A percentile compares a stretch with the other conserved stretches of the same genome.
Evolutionary conservation across 2,797 vertebrate genomes (phyloP).

Genomic region (Threskiornis aethiopicus): DNA sequence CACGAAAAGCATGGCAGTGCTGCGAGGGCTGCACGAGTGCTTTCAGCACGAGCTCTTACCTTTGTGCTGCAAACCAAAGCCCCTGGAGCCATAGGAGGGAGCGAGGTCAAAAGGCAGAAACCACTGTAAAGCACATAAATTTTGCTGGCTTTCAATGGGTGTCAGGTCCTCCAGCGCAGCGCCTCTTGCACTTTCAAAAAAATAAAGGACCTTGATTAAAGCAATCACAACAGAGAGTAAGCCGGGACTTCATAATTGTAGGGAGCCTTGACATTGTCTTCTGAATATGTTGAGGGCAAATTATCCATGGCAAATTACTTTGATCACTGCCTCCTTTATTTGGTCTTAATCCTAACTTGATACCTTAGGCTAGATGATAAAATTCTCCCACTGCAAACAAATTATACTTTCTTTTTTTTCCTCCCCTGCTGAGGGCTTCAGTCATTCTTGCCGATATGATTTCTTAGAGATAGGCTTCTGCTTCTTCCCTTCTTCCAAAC

Average conservation of each 20-base stretch:
- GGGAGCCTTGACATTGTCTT: background rate
- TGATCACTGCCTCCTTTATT: background rate
- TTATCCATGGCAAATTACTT: background rate
- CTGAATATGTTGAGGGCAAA: background rate
- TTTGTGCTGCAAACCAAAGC: background rate
- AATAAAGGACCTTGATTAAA: background rate
- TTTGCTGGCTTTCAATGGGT: background rate
- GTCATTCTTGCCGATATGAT: background rate
- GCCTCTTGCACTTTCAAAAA: background rate
- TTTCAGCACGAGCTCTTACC: background rate
- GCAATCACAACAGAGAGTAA: background rate
- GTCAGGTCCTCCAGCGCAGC: background rate
- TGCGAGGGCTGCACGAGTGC: fast-evolving
- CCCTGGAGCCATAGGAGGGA: background rate
- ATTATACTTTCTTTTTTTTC: background rate
- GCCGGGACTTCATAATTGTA: background rate
- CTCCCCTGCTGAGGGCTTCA: background rate
- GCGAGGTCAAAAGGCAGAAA: background rate
- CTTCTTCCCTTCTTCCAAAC: background rate
- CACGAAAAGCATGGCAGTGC: no score
- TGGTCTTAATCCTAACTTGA: background rate
- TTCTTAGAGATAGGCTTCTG: background rate
- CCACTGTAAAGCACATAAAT: background rate
- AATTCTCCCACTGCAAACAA: background rate
- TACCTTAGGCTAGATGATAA: background rate